Percentiles rank a stretch among this genome's conserved stretches.
These are phyloP conservation scores for Palythoa caribaeorum DNA, from an alignment of 92 coral and sea anemone species.

Conservation along the genomic window DNA sequence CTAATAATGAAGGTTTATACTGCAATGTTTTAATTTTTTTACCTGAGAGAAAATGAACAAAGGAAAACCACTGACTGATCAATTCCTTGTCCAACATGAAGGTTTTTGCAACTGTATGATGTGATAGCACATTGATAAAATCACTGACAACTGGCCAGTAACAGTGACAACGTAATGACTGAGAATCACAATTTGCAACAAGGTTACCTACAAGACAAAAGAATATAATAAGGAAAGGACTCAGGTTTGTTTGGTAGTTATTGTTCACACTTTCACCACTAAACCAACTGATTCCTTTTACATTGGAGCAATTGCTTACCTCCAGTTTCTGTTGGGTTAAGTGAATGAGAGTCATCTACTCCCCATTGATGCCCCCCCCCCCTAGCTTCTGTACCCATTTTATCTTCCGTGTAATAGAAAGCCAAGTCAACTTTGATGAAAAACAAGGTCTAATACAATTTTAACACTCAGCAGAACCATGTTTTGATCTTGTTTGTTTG, in stretches of 20 bases:
- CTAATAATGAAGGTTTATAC: background rate
- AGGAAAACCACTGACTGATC: slow-evolving; percentile 88
- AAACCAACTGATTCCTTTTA: too few relatives aligned
- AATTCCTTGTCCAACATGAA: slow-evolving; percentile 89
- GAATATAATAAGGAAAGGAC: background rate
- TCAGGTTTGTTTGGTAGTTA: background rate
- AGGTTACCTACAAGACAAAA: slow-evolving; percentile 56
- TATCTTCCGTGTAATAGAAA: too few relatives aligned
- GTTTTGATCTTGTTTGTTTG: too few relatives aligned
- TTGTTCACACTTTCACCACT: too few relatives aligned
- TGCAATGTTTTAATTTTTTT: background rate
- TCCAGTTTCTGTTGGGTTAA: too few relatives aligned
- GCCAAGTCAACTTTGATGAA: too few relatives aligned
- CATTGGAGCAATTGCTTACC: too few relatives aligned
- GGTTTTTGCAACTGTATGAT: slow-evolving; percentile 84
- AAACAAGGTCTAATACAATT: too few relatives aligned
- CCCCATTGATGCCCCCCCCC: too few relatives aligned
- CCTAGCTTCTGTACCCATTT: too few relatives aligned
- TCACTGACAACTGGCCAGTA: slow-evolving; percentile 99
- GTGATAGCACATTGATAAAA: slow-evolving; percentile 94
- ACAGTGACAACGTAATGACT: slow-evolving; percentile 82
- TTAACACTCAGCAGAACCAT: too few relatives aligned
- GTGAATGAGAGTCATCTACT: too few relatives aligned
- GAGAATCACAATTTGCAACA: slow-evolving; percentile 83
- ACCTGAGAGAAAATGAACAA: slow-evolving; percentile 90